phyloP scores from a whole-genome alignment of 2,113 vertebrate species.

The Manacus vitellinus region DNA sequence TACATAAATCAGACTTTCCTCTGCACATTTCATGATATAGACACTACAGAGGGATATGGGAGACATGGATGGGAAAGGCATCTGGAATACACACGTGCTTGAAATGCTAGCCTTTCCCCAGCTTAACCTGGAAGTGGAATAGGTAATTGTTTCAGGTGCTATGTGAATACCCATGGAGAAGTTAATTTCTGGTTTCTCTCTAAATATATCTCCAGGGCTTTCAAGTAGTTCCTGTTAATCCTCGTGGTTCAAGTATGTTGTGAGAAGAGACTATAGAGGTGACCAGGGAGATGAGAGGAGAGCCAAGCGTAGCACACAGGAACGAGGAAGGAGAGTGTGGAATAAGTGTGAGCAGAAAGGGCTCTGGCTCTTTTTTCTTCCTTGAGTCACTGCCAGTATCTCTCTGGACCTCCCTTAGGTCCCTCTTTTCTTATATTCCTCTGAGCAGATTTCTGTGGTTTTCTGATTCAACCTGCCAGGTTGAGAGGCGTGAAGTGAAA shows the following conservation, averaged over 20 bases:
- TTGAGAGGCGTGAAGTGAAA: background rate
- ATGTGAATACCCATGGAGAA: background rate
- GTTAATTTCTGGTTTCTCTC: background rate
- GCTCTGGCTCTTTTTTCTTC: background rate
- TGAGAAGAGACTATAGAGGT: background rate
- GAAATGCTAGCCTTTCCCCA: background rate
- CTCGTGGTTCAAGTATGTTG: background rate
- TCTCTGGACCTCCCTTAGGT: background rate
- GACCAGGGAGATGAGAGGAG: background rate
- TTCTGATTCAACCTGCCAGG: background rate
- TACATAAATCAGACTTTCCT: background rate
- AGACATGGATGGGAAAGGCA: background rate
- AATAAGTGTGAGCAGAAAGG: background rate
- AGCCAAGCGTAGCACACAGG: background rate
- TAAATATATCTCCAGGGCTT: background rate
- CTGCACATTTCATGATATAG: background rate
- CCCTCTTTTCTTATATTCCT: background rate
- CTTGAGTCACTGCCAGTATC: background rate
- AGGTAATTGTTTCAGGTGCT: background rate
- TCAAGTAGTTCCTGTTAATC: background rate
- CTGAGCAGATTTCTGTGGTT: background rate
- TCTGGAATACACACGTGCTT: background rate
- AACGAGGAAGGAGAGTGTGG: background rate
- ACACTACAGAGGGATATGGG: background rate
- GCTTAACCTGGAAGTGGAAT: background rate